phyloP scores from a whole-genome alignment of 2,113 vertebrate species.

The Cricetomys ansorgei region DNA sequence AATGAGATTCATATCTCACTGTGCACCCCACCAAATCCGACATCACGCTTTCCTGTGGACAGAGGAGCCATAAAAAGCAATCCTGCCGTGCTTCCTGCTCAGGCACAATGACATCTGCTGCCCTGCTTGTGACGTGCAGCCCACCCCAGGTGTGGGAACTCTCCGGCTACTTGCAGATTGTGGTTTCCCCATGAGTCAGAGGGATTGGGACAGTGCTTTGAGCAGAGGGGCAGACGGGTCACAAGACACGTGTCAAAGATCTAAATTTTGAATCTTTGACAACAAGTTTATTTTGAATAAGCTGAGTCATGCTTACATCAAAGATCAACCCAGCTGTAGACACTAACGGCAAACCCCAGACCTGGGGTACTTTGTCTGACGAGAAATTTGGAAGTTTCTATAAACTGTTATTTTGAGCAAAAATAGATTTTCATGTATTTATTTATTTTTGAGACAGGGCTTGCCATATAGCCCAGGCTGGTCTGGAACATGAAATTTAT shows the following conservation, averaged over 20 bases:
- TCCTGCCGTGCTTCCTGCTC: neutral
- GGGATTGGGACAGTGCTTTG: neutral
- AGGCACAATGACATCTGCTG: neutral
- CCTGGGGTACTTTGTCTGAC: neutral
- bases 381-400: neutral
- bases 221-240: slow-evolving; percentile 19
- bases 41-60: neutral
- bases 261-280: neutral
- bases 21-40: neutral
- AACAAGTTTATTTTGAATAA: slow-evolving; percentile 37
- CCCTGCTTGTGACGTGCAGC: neutral
- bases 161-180: neutral
- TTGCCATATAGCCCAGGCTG: neutral
- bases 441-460: neutral
- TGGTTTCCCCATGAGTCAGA: slow-evolving; percentile 51
- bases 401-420: neutral
- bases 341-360: neutral
- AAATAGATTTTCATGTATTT: neutral
- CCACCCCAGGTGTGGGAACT: neutral
- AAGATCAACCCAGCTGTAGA: neutral
- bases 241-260: neutral
- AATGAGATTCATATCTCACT: neutral
- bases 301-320: slow-evolving; percentile 11
- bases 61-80: neutral
- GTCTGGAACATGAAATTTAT: neutral